Base-by-base conservation (phyloP, 2,113 vertebrate species). In the Sorex araneus region DNA sequence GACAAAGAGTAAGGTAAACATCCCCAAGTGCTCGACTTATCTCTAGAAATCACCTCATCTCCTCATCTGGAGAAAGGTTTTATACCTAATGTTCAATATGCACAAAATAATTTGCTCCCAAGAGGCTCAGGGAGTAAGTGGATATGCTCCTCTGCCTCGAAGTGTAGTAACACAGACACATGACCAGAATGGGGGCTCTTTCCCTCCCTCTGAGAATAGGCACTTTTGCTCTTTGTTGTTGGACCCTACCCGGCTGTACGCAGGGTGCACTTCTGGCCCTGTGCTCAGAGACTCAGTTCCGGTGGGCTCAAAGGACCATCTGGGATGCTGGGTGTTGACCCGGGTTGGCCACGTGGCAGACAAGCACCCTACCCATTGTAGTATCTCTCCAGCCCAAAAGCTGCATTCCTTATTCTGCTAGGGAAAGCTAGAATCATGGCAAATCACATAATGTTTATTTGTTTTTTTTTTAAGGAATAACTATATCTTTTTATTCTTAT, bases 341-440 rank as follows among this genome's bases (percentile, higher is more conserved):
- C 1, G 57, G 57, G 47, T 6, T 19, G 23, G 57, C 18, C 57
- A 60, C 47, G 23, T 60, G 57, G 19, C 16, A 60, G 57, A 16
- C 57, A 60, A 60, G 57, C 18, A 16, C 7, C 19, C 57, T 60
- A 60, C 21, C 57, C 21, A 7, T 13, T 50, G 47, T 50, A 50
- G 2, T 50, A 13, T 50, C 13, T 12, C 47, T 10, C 34, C 82
- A 64, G 57, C 57, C 57, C 8, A 23, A 23, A 60, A 60, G 40
- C 87, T 82, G 8, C 8, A 8, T 64, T 89, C 57, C 83, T 70
- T 40, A 40, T 43, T 84, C 36, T 84, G 28, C 82, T 66, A 75
- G 23, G 8, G 7, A 94, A 36, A 82, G 23, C 2, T 80, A 34
- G 54, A 86, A 64, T 87, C 67, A 54, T 67, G 79, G 82, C n/a